These are phyloP conservation scores for Cyanistes caeruleus DNA, from an alignment of 2,113 vertebrate species.

Conservation along the genomic window DNA sequence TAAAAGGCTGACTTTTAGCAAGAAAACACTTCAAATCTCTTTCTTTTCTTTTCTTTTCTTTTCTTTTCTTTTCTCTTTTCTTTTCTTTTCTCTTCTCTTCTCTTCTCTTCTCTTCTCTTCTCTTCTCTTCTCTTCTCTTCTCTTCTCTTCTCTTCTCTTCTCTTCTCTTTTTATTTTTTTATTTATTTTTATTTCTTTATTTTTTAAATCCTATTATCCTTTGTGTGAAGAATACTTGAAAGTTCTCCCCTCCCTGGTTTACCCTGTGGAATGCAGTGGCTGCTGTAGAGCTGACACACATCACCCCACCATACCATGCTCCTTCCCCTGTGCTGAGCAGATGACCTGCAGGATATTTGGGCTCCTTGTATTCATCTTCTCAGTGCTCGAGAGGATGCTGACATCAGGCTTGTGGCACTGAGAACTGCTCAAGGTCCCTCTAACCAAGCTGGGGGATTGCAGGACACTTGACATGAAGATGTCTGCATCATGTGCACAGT, in stretches of 20 bases:
- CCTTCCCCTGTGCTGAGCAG: background rate
- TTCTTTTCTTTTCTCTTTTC: no score
- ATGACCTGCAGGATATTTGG: background rate
- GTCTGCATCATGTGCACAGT: background rate
- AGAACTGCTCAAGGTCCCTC: background rate
- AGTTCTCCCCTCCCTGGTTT: background rate
- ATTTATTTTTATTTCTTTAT: no score
- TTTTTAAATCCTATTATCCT: background rate
- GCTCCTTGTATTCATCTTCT: background rate
- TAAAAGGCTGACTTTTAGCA: background rate
- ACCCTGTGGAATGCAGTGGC: background rate
- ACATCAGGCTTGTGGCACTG: background rate
- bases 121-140: background rate
- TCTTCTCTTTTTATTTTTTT: background rate
- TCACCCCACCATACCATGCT: background rate
- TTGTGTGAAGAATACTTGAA: background rate
- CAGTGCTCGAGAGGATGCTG: background rate
- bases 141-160: no score
- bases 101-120: background rate
- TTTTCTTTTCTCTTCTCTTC: background rate
- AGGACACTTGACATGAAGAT: background rate
- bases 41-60: background rate
- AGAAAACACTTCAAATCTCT: background rate
- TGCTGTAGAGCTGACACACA: background rate
- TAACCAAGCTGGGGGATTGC: background rate